phyloP scores from a whole-genome alignment of 2,113 vertebrate genomes.

The Dissostichus mawsoni region DNA sequence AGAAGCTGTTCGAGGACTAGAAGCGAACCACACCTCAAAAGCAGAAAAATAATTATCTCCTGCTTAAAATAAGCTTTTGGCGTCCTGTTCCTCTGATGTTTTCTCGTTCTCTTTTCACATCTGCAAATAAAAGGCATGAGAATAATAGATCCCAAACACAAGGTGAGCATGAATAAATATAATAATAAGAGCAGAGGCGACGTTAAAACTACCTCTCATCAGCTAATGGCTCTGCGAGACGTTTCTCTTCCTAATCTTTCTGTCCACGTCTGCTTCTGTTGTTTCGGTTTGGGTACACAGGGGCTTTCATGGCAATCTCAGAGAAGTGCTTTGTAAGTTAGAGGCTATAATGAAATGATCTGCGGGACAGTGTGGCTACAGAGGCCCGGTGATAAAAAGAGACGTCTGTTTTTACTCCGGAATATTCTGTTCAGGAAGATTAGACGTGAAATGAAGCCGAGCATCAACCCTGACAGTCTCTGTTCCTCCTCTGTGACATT shows the following conservation, averaged over 20 bases:
- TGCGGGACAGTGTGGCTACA: background rate
- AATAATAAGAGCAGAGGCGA: background rate
- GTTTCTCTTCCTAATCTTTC: conserved; percentile 23
- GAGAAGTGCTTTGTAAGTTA: conserved; percentile 40
- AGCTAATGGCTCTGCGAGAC: conserved; percentile 50
- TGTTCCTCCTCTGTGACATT: conserved; percentile 37
- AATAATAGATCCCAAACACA: background rate
- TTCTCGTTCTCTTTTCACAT: background rate
- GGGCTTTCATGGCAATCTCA: conserved; percentile 29
- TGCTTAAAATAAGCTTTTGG: too few species aligned
- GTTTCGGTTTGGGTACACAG: conserved; percentile 12
- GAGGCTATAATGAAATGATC: conserved; percentile 47
- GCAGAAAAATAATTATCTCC: too few species aligned
- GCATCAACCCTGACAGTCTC: conserved; percentile 11
- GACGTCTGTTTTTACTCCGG: conserved; percentile 4
- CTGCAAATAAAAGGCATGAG: background rate
- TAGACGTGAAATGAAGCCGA: conserved; percentile 32
- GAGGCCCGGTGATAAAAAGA: conserved; percentile 14
- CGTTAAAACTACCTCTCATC: conserved; percentile 50
- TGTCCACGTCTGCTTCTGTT: conserved; percentile 26
- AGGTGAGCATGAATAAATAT: conserved; percentile 30
- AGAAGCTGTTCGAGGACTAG: background rate
- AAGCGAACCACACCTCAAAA: too few species aligned
- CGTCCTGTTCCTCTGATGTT: too few species aligned
- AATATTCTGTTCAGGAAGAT: conserved; percentile 44